Evolutionary conservation across 2,888 invertebrate genomes (phyloP), one percentile per base, ranked within the genome.

Genomic region (Lasioglossum calceatum): DNA sequence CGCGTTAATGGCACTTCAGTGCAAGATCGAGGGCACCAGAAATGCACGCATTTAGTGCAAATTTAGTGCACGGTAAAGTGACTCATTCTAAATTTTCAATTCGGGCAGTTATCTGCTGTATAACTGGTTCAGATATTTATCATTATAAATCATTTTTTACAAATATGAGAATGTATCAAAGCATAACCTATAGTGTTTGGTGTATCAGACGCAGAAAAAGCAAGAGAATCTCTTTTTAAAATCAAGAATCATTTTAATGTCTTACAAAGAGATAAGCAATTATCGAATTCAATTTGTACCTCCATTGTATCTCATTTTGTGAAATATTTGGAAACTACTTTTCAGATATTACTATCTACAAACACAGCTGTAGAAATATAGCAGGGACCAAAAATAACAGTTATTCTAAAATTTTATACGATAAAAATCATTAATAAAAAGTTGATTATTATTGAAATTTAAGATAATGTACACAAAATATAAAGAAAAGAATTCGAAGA

Each of bases 1-100:
- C 64, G 64, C 32, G 64, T 32, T 64, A 64, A 64, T 64, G 64
- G 64, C 64, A 64, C 64, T 64, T 64, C 64, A 19, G 64, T 32
- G 16, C 64, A 16, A 64, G 16, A 64, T 64, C 64, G 64, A 1
- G 64, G 32, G 32, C 64, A 64, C 32, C 32, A 32, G 64, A 32
- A 64, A 32, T 16, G 64, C 32, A 32, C 2, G 32, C 16, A 19
- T 32, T 64, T 64, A 64, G 7, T 64, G 7, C 32, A 64, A 64
- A 8, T 32, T 50, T 23, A 50, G 64, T 64, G 64, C 64, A 32
- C 16, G 8, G 16, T 32, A 19, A 64, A 64, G 32, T 64, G 64
- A 64, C 16, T 8, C 64, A 16, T 61, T 61, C 64, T 19, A 7
- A 64, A 32, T 32, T 32, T 64, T 64, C 5, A 32, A 32, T 32